phyloP scores from a whole-genome alignment of 2,113 vertebrate genomes.

The Phoxinus phoxinus region DNA sequence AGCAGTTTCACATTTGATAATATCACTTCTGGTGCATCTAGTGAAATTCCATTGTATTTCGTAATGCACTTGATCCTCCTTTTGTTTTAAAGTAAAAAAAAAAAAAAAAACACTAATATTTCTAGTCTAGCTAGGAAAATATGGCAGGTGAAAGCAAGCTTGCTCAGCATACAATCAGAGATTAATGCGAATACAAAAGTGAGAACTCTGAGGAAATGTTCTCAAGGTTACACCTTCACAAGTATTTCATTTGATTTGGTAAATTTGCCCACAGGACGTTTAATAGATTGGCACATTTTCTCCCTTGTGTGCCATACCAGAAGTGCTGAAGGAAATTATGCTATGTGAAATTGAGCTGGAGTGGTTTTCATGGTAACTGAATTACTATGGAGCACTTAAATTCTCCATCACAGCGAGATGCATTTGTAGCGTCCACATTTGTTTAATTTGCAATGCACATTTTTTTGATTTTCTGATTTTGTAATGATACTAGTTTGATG shows the following conservation, averaged over 20 bases:
- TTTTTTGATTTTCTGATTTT: not conserved
- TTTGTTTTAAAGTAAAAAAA: slow-evolving; percentile 23
- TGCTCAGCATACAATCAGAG: slow-evolving; percentile 43
- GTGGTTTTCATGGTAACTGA: not conserved
- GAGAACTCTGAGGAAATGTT: slow-evolving; percentile 35
- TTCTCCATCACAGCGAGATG: not conserved
- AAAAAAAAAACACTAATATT: not conserved
- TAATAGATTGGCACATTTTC: slow-evolving; percentile 37
- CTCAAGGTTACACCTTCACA: slow-evolving; percentile 41
- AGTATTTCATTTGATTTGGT: slow-evolving; percentile 43
- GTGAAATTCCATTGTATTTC: slow-evolving; percentile 13
- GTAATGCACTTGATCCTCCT: not conserved
- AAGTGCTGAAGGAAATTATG: not conserved
- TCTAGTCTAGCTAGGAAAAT: not conserved
- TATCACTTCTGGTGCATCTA: not conserved
- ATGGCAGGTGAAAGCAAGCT: slow-evolving; percentile 7
- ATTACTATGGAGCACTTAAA: too few species aligned
- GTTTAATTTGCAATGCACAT: not conserved
- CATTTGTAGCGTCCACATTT: not conserved
- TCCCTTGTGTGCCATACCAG: slow-evolving; percentile 2
- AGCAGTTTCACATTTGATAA: not conserved
- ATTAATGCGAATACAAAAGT: slow-evolving; percentile 50
- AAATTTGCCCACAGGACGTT: slow-evolving; percentile 38
- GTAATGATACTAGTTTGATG: not conserved
- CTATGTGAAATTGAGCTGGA: slow-evolving; percentile 28